Conservation (phyloP, 2,888 invertebrate genomes). For the Megastigmus dorsalis region DNA sequence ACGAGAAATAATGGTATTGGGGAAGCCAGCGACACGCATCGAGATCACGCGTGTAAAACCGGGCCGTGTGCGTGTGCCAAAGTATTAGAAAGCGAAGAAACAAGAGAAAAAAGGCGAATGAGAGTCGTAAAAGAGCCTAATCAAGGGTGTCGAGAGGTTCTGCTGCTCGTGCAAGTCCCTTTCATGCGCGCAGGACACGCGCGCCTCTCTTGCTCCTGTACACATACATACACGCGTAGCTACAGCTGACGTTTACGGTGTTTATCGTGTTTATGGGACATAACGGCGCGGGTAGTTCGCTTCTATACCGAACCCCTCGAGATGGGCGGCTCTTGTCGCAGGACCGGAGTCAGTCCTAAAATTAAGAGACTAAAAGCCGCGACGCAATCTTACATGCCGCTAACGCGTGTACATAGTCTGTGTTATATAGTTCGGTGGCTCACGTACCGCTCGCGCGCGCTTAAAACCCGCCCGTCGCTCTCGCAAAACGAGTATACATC, state of each 20-base stretch:
- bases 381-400: constrained; percentile 51
- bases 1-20: constrained; percentile 31
- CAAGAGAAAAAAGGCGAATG: constrained; percentile 20
- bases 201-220: background rate
- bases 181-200: constrained; percentile 33
- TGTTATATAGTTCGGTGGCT: too few species aligned
- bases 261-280: constrained; percentile 67
- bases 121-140: constrained; percentile 59
- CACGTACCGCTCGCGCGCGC: too few species aligned
- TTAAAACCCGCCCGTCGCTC: too few species aligned
- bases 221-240: background rate
- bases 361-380: constrained; percentile 64
- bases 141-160: constrained; percentile 60
- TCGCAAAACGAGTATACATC: too few species aligned
- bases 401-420: too few species aligned
- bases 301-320: too few species aligned
- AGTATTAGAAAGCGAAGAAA: background rate
- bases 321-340: too few species aligned
- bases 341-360: constrained; percentile 60
- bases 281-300: constrained; percentile 63
- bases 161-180: constrained; percentile 24
- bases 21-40: background rate
- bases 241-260: constrained; percentile 62
- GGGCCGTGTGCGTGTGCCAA: background rate
- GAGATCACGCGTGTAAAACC: background rate